Conservation (phyloP, 2,113 vertebrate genomes). For the Stigmatopora nigra region DNA sequence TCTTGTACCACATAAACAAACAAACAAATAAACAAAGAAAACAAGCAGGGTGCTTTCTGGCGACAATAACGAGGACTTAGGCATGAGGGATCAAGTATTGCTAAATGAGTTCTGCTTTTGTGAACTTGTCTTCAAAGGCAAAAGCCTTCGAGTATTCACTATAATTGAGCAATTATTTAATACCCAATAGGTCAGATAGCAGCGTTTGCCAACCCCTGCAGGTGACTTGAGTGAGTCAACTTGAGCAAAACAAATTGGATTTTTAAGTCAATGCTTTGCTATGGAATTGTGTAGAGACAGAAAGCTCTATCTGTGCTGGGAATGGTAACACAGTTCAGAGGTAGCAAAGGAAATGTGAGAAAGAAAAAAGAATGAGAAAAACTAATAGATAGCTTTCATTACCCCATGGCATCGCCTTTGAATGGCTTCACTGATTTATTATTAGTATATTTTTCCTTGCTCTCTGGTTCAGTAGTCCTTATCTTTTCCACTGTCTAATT, state of each 20-base stretch:
- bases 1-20: background rate
- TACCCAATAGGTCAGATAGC: constrained; percentile 22
- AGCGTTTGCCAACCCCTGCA: constrained; percentile 7
- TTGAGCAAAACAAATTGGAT: constrained; percentile 45
- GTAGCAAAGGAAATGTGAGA: background rate
- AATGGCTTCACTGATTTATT: constrained; percentile 49
- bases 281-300: constrained; percentile 50
- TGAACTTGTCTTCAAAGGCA: background rate
- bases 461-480: constrained; percentile 12
- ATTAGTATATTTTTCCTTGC: constrained; percentile 11
- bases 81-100: background rate
- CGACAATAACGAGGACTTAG: background rate
- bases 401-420: constrained; percentile 25
- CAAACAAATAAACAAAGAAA: background rate
- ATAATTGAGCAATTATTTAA: constrained; percentile 27
- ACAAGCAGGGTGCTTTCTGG: background rate
- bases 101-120: background rate
- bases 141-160: background rate
- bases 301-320: constrained; percentile 24
- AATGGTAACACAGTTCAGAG: background rate
- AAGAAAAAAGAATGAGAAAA: constrained; percentile 3
- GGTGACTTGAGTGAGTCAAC: constrained; percentile 40
- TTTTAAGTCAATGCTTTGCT: constrained; percentile 49
- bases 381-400: constrained; percentile 55
- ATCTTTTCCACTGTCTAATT: constrained; percentile 22